Percentiles rank a stretch among this genome's conserved stretches.
phyloP scores from a whole-genome alignment of 2,113 vertebrate genomes.

The Hassar affinis region DNA sequence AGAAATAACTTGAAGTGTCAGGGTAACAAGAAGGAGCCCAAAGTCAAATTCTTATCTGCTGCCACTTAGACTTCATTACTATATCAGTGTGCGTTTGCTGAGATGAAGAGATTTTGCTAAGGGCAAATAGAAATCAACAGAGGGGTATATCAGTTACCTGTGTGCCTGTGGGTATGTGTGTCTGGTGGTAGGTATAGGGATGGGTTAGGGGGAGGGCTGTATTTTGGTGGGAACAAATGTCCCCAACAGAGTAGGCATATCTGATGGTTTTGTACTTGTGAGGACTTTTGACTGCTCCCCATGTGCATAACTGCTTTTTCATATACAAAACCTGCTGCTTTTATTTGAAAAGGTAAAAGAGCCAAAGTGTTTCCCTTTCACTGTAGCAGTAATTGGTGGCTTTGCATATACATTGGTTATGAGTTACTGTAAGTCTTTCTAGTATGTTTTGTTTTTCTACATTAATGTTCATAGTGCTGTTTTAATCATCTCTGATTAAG shows the following conservation, averaged over 20 bases:
- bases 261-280: not conserved
- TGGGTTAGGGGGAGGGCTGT: too few relatives aligned
- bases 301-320: not conserved
- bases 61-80: conserved; percentile 8
- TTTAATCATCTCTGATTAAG: not conserved
- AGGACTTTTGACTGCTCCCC: not conserved
- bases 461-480: not conserved
- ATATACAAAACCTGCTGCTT: not conserved
- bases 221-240: not conserved
- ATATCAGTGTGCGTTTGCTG: not conserved
- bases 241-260: not conserved
- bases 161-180: conserved; percentile 19
- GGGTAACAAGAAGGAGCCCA: conserved; percentile 23
- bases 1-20: conserved; percentile 33
- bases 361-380: not conserved
- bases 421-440: not conserved
- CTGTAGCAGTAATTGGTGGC: not conserved
- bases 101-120: not conserved
- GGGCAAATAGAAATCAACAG: conserved; percentile 2
- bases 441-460: not conserved
- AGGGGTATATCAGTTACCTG: not conserved
- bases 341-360: not conserved
- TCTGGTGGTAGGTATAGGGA: too few relatives aligned
- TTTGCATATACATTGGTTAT: not conserved
- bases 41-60: not conserved